phyloP scores from a whole-genome alignment of 2,888 invertebrate genomes.

The Pseudococcus longispinus region DNA sequence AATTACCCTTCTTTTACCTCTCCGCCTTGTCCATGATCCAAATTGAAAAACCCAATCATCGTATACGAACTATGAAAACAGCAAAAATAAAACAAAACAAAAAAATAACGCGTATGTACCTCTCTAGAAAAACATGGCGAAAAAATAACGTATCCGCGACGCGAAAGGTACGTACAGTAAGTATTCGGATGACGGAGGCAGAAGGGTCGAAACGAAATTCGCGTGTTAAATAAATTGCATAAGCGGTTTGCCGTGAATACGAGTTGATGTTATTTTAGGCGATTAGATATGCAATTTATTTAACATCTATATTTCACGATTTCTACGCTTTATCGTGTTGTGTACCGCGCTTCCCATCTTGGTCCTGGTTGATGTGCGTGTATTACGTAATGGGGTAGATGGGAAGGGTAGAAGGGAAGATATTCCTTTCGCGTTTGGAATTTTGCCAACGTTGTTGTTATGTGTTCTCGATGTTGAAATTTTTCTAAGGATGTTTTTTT shows the following conservation, averaged over 20 bases:
- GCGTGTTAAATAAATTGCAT: conserved; percentile 43
- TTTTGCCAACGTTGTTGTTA: not conserved
- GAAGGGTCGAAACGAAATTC: not conserved
- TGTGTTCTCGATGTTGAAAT: not conserved
- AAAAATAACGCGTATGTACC: not conserved
- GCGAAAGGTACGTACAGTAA: not conserved
- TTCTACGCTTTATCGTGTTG: not conserved
- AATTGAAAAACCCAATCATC: not conserved
- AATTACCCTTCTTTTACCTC: not conserved
- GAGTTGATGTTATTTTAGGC: conserved; percentile 32
- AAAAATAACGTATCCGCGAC: not conserved
- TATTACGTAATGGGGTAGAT: not conserved
- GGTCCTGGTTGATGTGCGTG: not conserved
- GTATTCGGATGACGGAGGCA: too few relatives aligned
- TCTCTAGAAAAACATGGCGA: not conserved
- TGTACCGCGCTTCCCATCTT: not conserved
- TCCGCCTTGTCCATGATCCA: not conserved
- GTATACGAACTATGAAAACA: not conserved
- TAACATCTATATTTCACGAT: conserved; percentile 36
- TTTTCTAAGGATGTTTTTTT: not conserved
- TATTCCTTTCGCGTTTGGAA: not conserved
- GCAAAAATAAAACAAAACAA: not conserved
- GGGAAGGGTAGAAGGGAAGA: not conserved
- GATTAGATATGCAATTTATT: conserved; percentile 42
- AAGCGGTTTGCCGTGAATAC: conserved; percentile 34